Evolutionary conservation across 2,888 invertebrate species (phyloP).

Genomic region (Onthophagus sagittarius): DNA sequence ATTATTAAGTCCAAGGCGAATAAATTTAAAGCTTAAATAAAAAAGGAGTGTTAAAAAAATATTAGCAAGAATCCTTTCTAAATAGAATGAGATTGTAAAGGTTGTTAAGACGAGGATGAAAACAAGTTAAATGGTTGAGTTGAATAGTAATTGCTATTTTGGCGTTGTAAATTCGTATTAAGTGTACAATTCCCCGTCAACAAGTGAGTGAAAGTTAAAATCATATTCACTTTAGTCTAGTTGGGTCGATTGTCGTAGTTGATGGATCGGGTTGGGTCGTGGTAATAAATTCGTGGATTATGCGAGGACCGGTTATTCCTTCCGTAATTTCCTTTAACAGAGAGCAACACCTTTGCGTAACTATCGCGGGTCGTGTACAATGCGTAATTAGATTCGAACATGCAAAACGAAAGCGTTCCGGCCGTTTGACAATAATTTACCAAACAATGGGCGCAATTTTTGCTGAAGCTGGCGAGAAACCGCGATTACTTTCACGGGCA

Average conservation of each 20-base stretch:
- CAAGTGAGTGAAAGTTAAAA: neutral
- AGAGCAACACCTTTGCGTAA: constrained; percentile 1
- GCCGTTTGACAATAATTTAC: constrained; percentile 5
- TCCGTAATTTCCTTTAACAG: neutral
- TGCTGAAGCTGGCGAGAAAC: constrained; percentile 1
- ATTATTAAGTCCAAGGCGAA: too few relatives aligned
- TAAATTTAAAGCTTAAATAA: too few relatives aligned
- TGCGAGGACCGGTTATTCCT: neutral
- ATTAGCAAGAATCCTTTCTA: too few relatives aligned
- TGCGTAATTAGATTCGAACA: constrained; percentile 9
- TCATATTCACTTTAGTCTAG: neutral
- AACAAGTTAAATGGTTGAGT: too few relatives aligned
- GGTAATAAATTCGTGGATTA: neutral
- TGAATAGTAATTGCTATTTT: neutral
- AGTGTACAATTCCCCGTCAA: neutral
- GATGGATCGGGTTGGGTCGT: neutral
- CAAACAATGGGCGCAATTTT: constrained; percentile 5
- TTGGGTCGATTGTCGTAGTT: neutral
- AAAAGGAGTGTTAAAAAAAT: too few relatives aligned
- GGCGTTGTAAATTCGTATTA: neutral
- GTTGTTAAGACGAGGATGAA: too few relatives aligned
- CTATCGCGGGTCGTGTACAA: neutral
- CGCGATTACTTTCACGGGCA: constrained; percentile 6
- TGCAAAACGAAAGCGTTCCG: constrained; percentile 1
- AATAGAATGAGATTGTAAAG: too few relatives aligned